These are phyloP conservation scores for Ceratina australensis DNA, from an alignment of 1,140 invertebrate genomes.

Conservation along the genomic window DNA sequence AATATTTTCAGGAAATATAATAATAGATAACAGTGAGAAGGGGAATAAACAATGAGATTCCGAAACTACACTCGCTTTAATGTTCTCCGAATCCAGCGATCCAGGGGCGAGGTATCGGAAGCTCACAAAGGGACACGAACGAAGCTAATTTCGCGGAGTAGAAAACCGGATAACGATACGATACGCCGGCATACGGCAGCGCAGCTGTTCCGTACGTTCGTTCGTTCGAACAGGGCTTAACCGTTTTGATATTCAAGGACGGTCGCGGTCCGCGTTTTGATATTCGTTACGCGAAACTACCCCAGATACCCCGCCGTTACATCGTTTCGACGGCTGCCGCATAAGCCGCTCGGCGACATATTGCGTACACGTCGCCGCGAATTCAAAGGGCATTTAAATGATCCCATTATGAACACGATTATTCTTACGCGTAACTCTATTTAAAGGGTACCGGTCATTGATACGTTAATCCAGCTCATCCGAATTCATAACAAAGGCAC, in stretches of 20 bases:
- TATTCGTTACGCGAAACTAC: conserved; percentile 33
- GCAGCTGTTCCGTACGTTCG: not conserved
- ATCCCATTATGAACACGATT: not conserved
- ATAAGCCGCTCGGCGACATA: conserved; percentile 20
- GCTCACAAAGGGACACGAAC: conserved; percentile 1
- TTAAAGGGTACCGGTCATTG: too few relatives aligned
- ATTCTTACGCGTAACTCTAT: not conserved
- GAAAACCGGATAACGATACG: conserved; percentile 20
- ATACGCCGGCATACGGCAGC: not conserved
- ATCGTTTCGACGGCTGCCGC: conserved; percentile 31
- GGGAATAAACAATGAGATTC: too few relatives aligned
- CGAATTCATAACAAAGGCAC: too few relatives aligned
- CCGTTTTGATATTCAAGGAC: conserved; percentile 34
- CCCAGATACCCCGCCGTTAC: conserved; percentile 19
- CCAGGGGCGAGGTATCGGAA: not conserved
- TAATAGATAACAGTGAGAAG: too few relatives aligned
- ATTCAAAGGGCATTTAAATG: conserved; percentile 10
- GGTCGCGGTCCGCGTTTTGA: conserved; percentile 12
- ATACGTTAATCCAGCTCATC: too few relatives aligned
- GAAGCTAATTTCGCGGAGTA: conserved; percentile 11
- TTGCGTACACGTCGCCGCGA: conserved; percentile 7
- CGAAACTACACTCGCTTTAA: not conserved
- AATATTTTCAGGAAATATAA: too few relatives aligned
- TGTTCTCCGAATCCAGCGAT: not conserved
- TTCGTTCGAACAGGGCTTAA: conserved; percentile 8